Evolutionary conservation across 2,888 invertebrate species (phyloP).

Genomic region (Dexiosoma caninum): DNA sequence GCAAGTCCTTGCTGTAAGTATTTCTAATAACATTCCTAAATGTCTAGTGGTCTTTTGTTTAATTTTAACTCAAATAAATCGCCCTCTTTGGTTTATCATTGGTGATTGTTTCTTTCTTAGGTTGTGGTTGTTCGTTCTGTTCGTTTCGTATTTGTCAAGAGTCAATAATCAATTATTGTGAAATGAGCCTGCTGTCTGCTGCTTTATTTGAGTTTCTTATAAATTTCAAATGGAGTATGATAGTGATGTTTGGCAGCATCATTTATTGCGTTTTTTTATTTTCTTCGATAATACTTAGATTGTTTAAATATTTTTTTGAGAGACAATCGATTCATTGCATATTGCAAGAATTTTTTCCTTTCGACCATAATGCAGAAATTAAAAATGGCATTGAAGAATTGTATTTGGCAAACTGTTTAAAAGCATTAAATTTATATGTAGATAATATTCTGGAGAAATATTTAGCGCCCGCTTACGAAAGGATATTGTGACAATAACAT

Average conservation of each 20-base stretch:
- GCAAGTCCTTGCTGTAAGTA: slow-evolving; percentile 3
- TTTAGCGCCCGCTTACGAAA: too few species aligned
- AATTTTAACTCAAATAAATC: slow-evolving; percentile 50
- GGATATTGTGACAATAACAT: too few species aligned
- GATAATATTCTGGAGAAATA: too few species aligned
- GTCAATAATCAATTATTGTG: slow-evolving; percentile 56
- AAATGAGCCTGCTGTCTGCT: slow-evolving; percentile 33
- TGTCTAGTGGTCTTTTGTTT: slow-evolving; percentile 50
- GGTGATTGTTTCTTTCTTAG: background rate
- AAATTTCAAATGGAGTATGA: background rate
- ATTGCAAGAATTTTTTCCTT: too few species aligned
- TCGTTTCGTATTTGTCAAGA: slow-evolving; percentile 32
- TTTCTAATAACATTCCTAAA: slow-evolving; percentile 43
- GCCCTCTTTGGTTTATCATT: slow-evolving; percentile 20
- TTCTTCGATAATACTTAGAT: too few species aligned
- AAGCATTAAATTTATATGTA: too few species aligned
- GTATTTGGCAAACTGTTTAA: too few species aligned
- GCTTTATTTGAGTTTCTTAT: background rate
- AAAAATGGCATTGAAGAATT: too few species aligned
- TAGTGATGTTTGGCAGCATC: too few species aligned
- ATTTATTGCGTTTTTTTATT: too few species aligned
- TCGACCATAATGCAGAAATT: background rate
- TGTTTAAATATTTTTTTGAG: background rate
- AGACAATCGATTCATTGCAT: too few species aligned
- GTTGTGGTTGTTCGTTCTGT: slow-evolving; percentile 5